Conservation (phyloP, 2,888 invertebrate species). For the Ephialtes manifestator region DNA sequence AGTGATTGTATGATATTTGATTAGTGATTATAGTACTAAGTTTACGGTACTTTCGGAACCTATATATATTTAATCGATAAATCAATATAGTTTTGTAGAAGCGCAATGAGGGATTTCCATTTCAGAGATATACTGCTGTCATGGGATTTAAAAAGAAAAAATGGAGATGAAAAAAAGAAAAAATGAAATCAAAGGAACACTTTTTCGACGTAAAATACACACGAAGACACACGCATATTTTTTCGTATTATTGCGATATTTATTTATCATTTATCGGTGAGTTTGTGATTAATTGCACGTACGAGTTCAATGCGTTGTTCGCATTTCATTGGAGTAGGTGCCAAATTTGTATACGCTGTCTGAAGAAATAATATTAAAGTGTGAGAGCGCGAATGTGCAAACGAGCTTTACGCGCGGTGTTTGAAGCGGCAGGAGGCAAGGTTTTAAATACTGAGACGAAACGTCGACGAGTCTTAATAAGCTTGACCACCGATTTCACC, state of each 20-base stretch:
- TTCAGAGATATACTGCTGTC: slow-evolving; percentile 72
- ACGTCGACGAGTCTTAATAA: slow-evolving; percentile 18
- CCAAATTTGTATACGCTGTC: slow-evolving; percentile 72
- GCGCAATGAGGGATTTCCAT: slow-evolving; percentile 66
- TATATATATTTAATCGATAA: slow-evolving; percentile 84
- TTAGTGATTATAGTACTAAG: slow-evolving; percentile 83
- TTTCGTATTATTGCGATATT: slow-evolving; percentile 35
- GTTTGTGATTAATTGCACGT: slow-evolving; percentile 43
- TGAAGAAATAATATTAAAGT: slow-evolving; percentile 34
- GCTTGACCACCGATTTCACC: slow-evolving; percentile 4
- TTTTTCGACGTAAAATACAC: slow-evolving; percentile 53
- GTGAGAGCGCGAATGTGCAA: not conserved
- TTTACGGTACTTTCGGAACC: slow-evolving; percentile 83
- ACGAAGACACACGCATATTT: slow-evolving; percentile 47
- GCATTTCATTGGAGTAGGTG: slow-evolving; percentile 69
- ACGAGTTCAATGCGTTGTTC: slow-evolving; percentile 54
- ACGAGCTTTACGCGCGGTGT: slow-evolving; percentile 13
- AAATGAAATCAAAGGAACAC: slow-evolving; percentile 39
- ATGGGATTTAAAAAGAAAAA: slow-evolving; percentile 71
- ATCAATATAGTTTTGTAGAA: slow-evolving; percentile 85
- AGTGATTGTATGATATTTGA: slow-evolving; percentile 85
- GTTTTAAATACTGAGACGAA: not conserved
- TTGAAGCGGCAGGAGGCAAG: slow-evolving; percentile 26
- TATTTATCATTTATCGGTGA: slow-evolving; percentile 32
- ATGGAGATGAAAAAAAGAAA: slow-evolving; percentile 49